Evolutionary conservation across 2,113 vertebrate genomes (phyloP), one percentile per base, ranked within the genome.

Genomic region (Ibidorhyncha struthersii): DNA sequence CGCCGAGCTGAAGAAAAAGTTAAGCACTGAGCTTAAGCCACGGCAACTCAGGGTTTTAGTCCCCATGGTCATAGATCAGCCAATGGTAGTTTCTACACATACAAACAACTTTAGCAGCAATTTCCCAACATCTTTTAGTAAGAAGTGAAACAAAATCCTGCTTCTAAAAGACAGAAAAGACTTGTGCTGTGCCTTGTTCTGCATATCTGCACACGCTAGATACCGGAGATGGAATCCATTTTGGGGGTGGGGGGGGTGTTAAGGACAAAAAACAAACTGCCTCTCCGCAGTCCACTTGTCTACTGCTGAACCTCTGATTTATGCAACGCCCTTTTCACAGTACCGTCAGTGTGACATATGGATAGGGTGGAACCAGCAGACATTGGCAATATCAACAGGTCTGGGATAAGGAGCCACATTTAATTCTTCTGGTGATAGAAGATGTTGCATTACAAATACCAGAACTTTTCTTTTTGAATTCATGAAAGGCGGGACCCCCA

Each of bases 321-420:
- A 11, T 8, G 4, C 5, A 72, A 53, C 5, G 17, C 16, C 49
- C 25, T 61, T 52, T 45, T 45, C 45, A n/a, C 13, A 26, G 17
- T 5, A 36, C 49, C 65, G 81, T n/a, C 69, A 14, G 30, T 3
- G 4, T 27, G 25, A 63, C 52, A 9, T 2, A 5, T 0, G 2
- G 69, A 41, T n/a, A 32, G 59, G 45, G 5, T 30, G 59, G n/a
- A 81, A 93, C 13, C 34, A 73, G 49, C 0, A 0, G 50, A 34
- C 36, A n/a, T 6, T 3, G n/a, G 14, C 14, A 67, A 27, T 22
- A 59, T n/a, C 18, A 45, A 6, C 56, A 49, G 18, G 49, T 52
- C 80, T 73, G 45, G 30, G 49, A 45, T 49, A 27, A 71, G 27
- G 29, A 92, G 27, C 41, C 65, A 55, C 3, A 0, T 67, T 74